Evolutionary conservation across 2,888 invertebrate species (phyloP), one percentile per base, ranked within the genome.

Genomic region (Papilio gigon): DNA sequence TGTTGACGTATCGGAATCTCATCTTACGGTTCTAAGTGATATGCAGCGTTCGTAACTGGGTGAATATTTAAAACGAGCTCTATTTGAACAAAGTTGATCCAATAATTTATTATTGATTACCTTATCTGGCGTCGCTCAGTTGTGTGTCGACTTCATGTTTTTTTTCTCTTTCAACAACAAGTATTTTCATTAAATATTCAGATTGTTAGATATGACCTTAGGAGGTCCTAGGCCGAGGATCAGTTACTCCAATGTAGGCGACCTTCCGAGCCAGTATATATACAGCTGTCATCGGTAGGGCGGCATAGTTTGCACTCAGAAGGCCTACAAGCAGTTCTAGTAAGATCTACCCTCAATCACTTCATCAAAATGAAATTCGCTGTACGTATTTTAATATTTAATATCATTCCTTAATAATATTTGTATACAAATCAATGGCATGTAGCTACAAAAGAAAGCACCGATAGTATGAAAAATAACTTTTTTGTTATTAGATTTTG

Each of bases 241-340:
- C 76, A 75, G 74, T 71, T 71, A 71, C 70, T 74, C 9, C 30
- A 25, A 56, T 56, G 77, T 81, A 73, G 81, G 66, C 74, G 87
- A 82, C 91, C 91, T 91, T 90, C 89, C 81, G 74, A 75, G 74
- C 74, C 75, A 71, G 79, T 90, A 89, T 91, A 91, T 86, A 78
- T 81, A 82, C 78, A 76, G 71, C 75, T 71, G 78, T 78, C 81
- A 84, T 86, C 86, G 81, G 81, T 77, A 77, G 83, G 76, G 77
- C 76, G 71, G 80, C 76, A 89, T 84, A 91, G 91, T 92, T 88
- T 87, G 86, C 89, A 84, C 85, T 86, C 65, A 81, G 89, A 89
- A 90, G 89, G 89, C 89, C 81, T 75, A 61, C 71, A 71, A 84
- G 90, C 91, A 90, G 90, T 90, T 90, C 90, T 86, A 81, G 88